Evolutionary conservation across 2,113 vertebrate genomes (phyloP), one percentile per base, ranked within the genome.

Genomic region (Amia ocellicauda): DNA sequence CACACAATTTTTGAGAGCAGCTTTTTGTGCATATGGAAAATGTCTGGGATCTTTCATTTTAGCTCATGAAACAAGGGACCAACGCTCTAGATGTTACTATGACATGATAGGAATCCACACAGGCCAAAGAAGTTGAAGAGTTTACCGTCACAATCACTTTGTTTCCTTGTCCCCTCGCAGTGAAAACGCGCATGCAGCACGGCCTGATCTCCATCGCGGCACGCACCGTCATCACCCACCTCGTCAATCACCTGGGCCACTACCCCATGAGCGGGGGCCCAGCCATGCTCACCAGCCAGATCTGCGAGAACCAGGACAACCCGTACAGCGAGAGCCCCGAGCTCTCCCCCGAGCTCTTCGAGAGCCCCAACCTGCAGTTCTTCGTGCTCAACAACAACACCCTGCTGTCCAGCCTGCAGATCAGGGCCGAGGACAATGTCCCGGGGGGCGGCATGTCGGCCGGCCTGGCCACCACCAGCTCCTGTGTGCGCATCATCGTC

Each of bases 231-330:
- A 95, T 98, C 78, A 95, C 94, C 9, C 97, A 99, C 79, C 86
- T 99, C 66, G 93, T 99, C 74, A 98, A 98, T 80, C 95, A 98
- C 77, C 85, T 99, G 63, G 94, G 93, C 59, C 97, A 99, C 86
- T 99, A 97, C 81, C 97, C 97, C 13, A 96, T 97, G 93, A 94
- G 92, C 0, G 96, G 97, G 67, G 97, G 96, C 36, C 96, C 97
- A 8, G 95, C 97, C 42, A 97, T 97, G 83, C 85, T 98, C 60
- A 98, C 95, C 53, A 98, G 95, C 78, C 96, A 97, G 87, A 91
- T 99, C 67, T 98, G 93, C 80, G 97, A 99, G 85, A 98, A 94
- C 82, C 95, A 97, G 0, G 97, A 99, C 85, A 99, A 99, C 77
- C 93, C 94, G 0, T 98, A 92, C 80, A 93, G 91, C 71, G 93